A percentile compares a stretch with the other conserved stretches of the same genome.
Conservation (phyloP, 2,797 vertebrate genomes). For the Acrocephalus scirpaceus region DNA sequence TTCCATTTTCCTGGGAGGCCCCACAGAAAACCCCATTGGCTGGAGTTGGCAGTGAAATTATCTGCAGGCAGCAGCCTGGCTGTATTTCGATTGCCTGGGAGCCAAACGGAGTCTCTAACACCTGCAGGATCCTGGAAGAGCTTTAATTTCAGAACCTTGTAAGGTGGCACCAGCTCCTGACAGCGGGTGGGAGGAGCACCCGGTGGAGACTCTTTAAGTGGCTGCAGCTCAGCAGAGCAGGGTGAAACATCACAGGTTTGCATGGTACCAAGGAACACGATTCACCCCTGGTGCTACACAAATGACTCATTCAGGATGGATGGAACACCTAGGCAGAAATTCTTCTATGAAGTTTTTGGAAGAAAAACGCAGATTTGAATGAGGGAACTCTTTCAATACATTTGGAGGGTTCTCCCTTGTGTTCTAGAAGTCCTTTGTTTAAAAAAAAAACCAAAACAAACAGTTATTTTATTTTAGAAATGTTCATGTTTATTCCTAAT, state of each 20-base stretch:
- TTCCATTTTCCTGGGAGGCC: background rate
- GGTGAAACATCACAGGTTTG: background rate
- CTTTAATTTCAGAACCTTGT: background rate
- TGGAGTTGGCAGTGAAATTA: background rate
- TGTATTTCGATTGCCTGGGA: background rate
- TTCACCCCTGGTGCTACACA: background rate
- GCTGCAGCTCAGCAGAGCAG: background rate
- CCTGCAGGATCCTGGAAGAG: background rate
- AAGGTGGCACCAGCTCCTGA: background rate
- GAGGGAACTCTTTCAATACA: background rate
- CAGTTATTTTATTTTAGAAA: background rate
- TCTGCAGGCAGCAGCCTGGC: background rate
- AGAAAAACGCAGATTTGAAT: fast-evolving
- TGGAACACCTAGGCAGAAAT: background rate
- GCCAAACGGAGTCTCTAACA: background rate
- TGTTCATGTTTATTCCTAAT: background rate
- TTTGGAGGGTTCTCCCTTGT: background rate
- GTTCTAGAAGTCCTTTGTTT: background rate
- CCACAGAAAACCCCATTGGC: background rate
- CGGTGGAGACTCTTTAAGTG: background rate
- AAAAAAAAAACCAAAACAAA: background rate
- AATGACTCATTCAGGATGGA: background rate
- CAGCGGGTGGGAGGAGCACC: background rate
- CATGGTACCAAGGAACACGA: fast-evolving
- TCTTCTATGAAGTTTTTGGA: background rate